Percentiles rank a stretch among this genome's conserved stretches.
Evolutionary conservation across 1,140 invertebrate species (phyloP).

Genomic region (Trichomalopsis sarcophagae): DNA sequence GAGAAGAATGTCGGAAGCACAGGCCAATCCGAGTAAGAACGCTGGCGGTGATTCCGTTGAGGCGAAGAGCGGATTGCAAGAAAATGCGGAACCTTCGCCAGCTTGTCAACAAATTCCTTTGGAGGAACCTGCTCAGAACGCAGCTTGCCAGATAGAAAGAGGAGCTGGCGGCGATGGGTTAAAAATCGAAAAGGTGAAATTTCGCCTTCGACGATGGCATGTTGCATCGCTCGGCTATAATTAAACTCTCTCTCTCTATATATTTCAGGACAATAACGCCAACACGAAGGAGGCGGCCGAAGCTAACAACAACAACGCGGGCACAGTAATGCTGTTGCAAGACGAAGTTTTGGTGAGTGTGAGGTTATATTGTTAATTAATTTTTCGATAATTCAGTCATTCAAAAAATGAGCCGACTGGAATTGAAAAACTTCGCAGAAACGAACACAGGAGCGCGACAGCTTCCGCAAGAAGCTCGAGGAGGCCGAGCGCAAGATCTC

Average conservation of each 20-base stretch:
- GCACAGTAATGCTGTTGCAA: constrained; percentile 14
- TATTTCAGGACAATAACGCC: constrained; percentile 26
- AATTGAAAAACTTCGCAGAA: constrained; percentile 54
- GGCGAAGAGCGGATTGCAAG: not conserved
- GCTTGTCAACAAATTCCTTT: not conserved
- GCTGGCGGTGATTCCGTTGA: constrained; percentile 11
- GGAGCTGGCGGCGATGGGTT: constrained; percentile 7
- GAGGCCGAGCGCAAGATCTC: constrained; percentile 63
- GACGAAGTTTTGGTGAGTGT: constrained; percentile 22
- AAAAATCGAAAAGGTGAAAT: constrained; percentile 30
- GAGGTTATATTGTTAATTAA: not conserved
- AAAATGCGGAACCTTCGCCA: not conserved
- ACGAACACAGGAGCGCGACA: constrained; percentile 62
- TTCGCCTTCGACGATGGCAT: not conserved
- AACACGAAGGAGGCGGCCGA: constrained; percentile 33
- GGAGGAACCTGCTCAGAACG: not conserved
- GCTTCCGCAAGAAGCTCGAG: constrained; percentile 61
- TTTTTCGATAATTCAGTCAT: not conserved
- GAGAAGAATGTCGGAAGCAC: constrained; percentile 33
- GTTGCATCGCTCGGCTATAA: not conserved
- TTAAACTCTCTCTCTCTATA: not conserved
- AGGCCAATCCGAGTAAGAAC: not conserved
- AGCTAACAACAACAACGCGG: constrained; percentile 34
- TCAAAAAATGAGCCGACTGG: not conserved
- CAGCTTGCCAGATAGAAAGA: constrained; percentile 1